phyloP scores from a whole-genome alignment of 2,888 invertebrate genomes.

The Lepas anatifera region DNA sequence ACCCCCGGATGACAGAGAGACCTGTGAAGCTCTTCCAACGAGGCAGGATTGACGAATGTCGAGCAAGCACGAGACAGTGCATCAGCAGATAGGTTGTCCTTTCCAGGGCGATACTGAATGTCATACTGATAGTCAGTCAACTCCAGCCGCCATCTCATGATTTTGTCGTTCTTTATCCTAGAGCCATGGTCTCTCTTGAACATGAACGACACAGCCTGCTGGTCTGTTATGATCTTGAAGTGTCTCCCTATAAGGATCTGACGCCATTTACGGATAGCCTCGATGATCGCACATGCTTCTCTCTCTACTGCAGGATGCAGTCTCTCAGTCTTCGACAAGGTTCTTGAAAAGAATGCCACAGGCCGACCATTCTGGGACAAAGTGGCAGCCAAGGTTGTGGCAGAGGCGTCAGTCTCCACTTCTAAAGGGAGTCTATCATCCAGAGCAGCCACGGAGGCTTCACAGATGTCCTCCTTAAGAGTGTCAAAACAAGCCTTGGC shows the following conservation, averaged over 20 bases:
- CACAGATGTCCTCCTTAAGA: neutral
- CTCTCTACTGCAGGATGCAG: neutral
- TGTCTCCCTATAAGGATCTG: neutral
- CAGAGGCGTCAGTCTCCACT: neutral
- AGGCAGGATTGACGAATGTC: too few relatives aligned
- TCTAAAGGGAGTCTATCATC: neutral
- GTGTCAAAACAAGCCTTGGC: neutral
- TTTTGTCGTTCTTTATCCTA: too few relatives aligned
- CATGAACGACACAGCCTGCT: neutral
- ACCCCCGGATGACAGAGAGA: too few relatives aligned
- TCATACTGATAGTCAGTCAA: constrained; percentile 3
- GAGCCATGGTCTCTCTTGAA: too few relatives aligned
- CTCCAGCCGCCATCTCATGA: neutral
- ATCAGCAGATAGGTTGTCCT: constrained; percentile 12
- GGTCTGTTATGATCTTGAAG: neutral
- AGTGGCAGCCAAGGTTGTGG: neutral
- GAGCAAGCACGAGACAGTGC: constrained; percentile 11
- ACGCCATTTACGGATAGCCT: too few relatives aligned
- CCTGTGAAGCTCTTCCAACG: too few relatives aligned
- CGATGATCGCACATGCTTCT: too few relatives aligned
- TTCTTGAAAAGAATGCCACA: too few relatives aligned
- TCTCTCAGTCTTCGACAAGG: too few relatives aligned
- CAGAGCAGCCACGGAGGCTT: constrained; percentile 4
- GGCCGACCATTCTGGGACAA: neutral
- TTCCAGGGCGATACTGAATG: too few relatives aligned